Conservation (phyloP, 2,113 vertebrate genomes). For the Beaufortia kweichowensis region DNA sequence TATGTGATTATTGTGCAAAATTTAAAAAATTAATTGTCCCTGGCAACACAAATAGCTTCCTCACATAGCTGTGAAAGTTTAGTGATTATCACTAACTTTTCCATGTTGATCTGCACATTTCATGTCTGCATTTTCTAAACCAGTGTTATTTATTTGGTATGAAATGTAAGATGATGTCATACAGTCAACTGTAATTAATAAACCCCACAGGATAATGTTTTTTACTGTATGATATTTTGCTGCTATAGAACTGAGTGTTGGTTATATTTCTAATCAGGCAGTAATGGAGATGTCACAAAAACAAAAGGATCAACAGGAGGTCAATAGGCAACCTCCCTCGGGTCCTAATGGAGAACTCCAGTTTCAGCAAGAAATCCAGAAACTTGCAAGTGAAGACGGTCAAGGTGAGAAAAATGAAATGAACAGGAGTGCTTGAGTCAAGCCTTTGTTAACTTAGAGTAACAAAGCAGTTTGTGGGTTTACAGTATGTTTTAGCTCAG, state of each 20-base stretch:
- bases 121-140: too few species aligned
- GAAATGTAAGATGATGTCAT: too few species aligned
- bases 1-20: too few species aligned
- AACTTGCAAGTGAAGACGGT: conserved; percentile 61
- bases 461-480: too few species aligned
- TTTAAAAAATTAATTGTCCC: too few species aligned
- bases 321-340: conserved; percentile 57
- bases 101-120: too few species aligned
- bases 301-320: conserved; percentile 75
- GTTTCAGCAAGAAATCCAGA: conserved; percentile 67
- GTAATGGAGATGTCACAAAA: conserved; percentile 87
- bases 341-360: conserved; percentile 77
- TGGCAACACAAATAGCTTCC: too few species aligned
- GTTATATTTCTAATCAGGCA: conserved; percentile 65
- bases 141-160: too few species aligned
- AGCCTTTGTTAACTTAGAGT: neutral
- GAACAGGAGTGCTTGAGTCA: neutral
- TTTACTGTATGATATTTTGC: neutral
- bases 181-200: too few species aligned
- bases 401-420: neutral
- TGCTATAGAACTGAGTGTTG: neutral
- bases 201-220: too few species aligned
- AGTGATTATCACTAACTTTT: too few species aligned
- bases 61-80: too few species aligned
- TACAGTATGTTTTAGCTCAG: neutral